Conservation (phyloP, 2,888 invertebrate genomes). For the Drosophila picticornis region DNA sequence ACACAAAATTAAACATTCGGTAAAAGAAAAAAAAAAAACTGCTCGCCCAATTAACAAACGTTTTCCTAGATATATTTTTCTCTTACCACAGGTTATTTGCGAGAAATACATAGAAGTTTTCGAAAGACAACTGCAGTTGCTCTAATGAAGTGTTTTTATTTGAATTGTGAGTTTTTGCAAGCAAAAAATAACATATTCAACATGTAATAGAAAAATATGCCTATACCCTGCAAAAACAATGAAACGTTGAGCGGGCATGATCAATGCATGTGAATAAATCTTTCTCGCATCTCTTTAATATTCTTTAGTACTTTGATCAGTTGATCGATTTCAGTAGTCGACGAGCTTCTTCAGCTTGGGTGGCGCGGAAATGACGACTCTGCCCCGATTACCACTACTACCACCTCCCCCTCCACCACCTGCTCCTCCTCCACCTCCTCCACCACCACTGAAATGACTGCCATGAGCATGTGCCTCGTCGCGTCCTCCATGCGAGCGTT, state of each 20-base stretch:
- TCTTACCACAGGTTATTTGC: neutral
- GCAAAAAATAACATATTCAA: constrained; percentile 37
- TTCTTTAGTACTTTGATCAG: neutral
- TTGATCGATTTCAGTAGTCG: constrained; percentile 71
- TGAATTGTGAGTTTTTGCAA: neutral
- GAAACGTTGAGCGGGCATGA: constrained; percentile 29
- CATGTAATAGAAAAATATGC: constrained; percentile 46
- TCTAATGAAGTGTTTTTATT: constrained; percentile 22
- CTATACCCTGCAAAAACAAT: constrained; percentile 53
- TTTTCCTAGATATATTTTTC: neutral
- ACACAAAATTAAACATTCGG: neutral
- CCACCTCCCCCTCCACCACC: neutral
- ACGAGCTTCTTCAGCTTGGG: constrained; percentile 84
- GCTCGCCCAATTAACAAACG: neutral
- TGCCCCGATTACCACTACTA: constrained; percentile 75
- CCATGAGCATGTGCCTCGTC: constrained; percentile 52
- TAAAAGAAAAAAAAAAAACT: neutral
- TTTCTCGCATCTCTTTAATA: constrained; percentile 1
- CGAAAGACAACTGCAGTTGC: neutral
- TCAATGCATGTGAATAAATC: constrained; percentile 9
- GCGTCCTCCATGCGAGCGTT: constrained; percentile 47
- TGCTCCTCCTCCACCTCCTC: neutral
- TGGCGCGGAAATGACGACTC: constrained; percentile 83
- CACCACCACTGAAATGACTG: constrained; percentile 44
- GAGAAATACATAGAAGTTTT: neutral